These are phyloP conservation scores for Chirona hameri DNA, from an alignment of 2,888 invertebrate species.

Conservation along the genomic window DNA sequence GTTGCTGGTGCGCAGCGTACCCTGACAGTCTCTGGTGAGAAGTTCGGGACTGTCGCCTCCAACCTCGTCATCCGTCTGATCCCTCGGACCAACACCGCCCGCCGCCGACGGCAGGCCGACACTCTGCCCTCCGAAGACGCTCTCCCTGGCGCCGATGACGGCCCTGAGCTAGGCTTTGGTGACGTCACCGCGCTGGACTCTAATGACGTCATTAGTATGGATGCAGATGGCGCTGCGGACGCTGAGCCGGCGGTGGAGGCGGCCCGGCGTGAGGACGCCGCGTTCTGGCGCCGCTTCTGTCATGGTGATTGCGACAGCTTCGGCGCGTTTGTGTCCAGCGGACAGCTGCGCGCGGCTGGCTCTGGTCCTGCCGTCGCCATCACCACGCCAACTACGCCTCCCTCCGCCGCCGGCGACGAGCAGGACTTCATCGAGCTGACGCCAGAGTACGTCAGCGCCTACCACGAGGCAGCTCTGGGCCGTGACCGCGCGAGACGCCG, in stretches of 20 bases:
- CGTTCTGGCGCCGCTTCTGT: conserved; percentile 8
- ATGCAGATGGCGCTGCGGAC: not conserved
- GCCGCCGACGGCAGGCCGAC: not conserved
- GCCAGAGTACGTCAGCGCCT: not conserved
- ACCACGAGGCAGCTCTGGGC: not conserved
- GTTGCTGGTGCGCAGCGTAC: not conserved
- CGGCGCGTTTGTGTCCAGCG: conserved; percentile 26
- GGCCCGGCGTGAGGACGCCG: not conserved
- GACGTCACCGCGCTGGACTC: not conserved
- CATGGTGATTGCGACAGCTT: not conserved
- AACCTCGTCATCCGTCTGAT: conserved; percentile 29
- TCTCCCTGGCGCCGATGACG: too few relatives aligned
- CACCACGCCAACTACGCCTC: conserved; percentile 12
- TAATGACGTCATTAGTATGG: not conserved
- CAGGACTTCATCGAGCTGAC: not conserved
- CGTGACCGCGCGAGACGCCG: not conserved
- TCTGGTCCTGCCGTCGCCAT: conserved; percentile 26
- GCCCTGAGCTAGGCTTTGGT: not conserved
- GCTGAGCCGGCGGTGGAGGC: not conserved
- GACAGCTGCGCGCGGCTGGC: conserved; percentile 33
- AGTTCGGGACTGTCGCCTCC: conserved; percentile 31
- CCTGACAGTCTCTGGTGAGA: conserved; percentile 32
- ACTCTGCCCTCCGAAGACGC: too few relatives aligned
- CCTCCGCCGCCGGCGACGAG: conserved; percentile 22
- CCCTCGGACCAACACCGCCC: not conserved